Conservation (phyloP, 2,113 vertebrate genomes). For the Nycticryphes semicollaris region DNA sequence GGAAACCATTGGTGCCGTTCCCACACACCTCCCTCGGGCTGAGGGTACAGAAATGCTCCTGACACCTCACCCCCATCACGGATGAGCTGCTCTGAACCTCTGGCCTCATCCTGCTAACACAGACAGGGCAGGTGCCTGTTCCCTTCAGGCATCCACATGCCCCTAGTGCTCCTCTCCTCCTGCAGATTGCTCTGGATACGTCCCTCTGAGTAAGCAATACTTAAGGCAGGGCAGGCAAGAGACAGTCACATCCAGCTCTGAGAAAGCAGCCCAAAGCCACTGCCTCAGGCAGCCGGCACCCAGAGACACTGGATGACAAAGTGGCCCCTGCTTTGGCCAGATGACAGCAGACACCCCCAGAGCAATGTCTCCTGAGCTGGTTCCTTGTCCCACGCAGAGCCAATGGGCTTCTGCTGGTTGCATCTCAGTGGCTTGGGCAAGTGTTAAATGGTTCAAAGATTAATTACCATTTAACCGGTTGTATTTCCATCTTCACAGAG, state of each 20-base stretch:
- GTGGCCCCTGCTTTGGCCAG: neutral
- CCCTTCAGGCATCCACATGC: fast-evolving
- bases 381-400: neutral
- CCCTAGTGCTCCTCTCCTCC: neutral
- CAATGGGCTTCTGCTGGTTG: neutral
- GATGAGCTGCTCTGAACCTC: neutral
- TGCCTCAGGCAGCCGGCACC: neutral
- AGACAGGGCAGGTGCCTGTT: neutral
- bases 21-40: fast-evolving
- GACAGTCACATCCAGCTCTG: neutral
- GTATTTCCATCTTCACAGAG: neutral
- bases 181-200: neutral
- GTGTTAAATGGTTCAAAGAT: constrained; percentile 28
- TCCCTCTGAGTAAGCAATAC: neutral
- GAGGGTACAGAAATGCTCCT: neutral
- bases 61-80: neutral
- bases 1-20: fast-evolving
- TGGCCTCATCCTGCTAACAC: neutral
- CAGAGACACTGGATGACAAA: neutral
- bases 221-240: neutral
- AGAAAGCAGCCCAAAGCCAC: neutral
- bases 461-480: neutral
- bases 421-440: neutral
- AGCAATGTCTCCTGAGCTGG: fast-evolving
- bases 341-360: neutral